A percentile compares a stretch with the other conserved stretches of the same genome.
Conservation (phyloP, 2,888 invertebrate genomes). For the Limenitis arthemis region DNA sequence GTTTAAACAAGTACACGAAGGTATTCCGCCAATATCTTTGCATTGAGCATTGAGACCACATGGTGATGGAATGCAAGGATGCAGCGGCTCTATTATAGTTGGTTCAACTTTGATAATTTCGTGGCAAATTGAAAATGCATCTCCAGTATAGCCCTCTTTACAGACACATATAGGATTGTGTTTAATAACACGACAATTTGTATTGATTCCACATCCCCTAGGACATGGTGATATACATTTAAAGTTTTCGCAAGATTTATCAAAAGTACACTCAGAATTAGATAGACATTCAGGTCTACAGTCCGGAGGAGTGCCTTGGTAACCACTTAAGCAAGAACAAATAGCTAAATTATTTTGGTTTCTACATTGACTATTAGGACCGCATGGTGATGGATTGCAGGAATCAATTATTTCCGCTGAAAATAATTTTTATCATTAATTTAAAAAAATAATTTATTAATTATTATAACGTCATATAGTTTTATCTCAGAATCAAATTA, state of each 20-base stretch:
- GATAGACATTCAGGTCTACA: conserved; percentile 80
- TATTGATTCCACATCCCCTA: conserved; percentile 78
- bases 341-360: conserved; percentile 73
- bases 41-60: conserved; percentile 83
- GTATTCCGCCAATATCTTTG: conserved; percentile 60
- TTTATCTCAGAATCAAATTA: conserved; percentile 26
- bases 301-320: conserved; percentile 77
- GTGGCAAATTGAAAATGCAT: conserved; percentile 74
- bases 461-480: neutral
- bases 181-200: conserved; percentile 79
- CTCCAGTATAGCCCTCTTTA: conserved; percentile 72
- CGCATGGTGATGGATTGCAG: conserved; percentile 83
- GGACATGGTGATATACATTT: conserved; percentile 82
- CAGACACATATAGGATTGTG: conserved; percentile 81
- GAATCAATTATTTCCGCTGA: conserved; percentile 51
- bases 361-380: conserved; percentile 78
- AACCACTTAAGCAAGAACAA: conserved; percentile 79
- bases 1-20: conserved; percentile 77
- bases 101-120: conserved; percentile 41
- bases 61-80: conserved; percentile 83
- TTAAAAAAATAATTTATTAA: neutral
- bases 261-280: conserved; percentile 76
- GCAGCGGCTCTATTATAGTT: conserved; percentile 32
- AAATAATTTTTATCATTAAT: conserved; percentile 24
- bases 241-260: conserved; percentile 78